Conservation (phyloP, 2,888 invertebrate species). For the Muschampia plurimacula region DNA sequence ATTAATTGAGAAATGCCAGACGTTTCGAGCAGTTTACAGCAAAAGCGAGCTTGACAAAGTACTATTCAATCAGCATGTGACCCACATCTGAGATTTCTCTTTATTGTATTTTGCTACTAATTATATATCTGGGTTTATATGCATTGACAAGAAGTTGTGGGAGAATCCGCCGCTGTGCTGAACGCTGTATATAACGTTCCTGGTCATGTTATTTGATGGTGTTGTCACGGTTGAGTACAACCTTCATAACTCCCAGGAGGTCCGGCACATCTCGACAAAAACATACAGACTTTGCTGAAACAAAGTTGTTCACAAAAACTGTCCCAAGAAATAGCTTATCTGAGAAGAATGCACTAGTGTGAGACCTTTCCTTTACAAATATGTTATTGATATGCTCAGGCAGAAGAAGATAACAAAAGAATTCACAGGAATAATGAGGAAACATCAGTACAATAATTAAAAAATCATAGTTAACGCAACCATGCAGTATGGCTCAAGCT, state of each 20-base stretch:
- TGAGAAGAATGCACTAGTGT: slow-evolving; percentile 26
- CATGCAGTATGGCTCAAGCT: slow-evolving; percentile 85
- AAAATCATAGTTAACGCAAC: slow-evolving; percentile 67
- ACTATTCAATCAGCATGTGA: slow-evolving; percentile 82
- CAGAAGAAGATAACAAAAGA: slow-evolving; percentile 47
- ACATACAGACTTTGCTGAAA: slow-evolving; percentile 32
- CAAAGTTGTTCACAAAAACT: slow-evolving; percentile 32
- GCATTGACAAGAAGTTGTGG: slow-evolving; percentile 44
- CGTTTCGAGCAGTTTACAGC: slow-evolving; percentile 19
- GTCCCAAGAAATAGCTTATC: slow-evolving; percentile 26
- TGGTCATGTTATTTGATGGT: slow-evolving; percentile 61
- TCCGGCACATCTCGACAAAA: slow-evolving; percentile 53
- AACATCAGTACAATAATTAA: slow-evolving; percentile 56
- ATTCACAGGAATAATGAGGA: slow-evolving; percentile 48
- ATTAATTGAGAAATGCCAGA: slow-evolving; percentile 44
- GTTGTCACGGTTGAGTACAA: slow-evolving; percentile 76
- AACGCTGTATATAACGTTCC: slow-evolving; percentile 46
- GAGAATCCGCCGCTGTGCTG: slow-evolving; percentile 37
- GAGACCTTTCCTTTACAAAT: slow-evolving; percentile 6
- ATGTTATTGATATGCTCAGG: slow-evolving; percentile 24
- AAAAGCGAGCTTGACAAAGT: slow-evolving; percentile 59
- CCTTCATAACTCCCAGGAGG: slow-evolving; percentile 70
- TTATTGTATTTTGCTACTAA: slow-evolving; percentile 68
- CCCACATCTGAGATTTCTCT: slow-evolving; percentile 84
- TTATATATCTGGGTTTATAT: slow-evolving; percentile 52